phyloP scores from a whole-genome alignment of 2,113 vertebrate genomes.

The Crocuta crocuta region DNA sequence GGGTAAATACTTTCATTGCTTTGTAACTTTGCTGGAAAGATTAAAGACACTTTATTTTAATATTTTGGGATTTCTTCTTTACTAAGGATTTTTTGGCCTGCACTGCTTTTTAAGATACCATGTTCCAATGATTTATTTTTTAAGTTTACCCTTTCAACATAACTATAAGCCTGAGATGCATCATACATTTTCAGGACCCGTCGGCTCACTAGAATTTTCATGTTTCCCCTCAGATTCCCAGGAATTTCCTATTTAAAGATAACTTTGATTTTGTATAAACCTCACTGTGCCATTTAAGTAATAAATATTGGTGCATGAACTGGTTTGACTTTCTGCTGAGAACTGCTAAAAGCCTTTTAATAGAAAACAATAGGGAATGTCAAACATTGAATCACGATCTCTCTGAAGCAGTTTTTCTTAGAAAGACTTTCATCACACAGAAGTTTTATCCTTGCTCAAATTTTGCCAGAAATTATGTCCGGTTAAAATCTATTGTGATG shows the following conservation, averaged over 20 bases:
- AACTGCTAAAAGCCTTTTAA: slow-evolving; percentile 77
- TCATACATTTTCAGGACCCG: slow-evolving; percentile 63
- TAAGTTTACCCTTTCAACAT: slow-evolving; percentile 49
- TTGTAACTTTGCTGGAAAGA: slow-evolving; percentile 48
- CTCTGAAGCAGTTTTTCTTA: slow-evolving; percentile 70
- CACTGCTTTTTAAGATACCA: slow-evolving; percentile 19
- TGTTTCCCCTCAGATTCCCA: background rate
- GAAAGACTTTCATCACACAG: slow-evolving; percentile 63
- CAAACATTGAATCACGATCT: slow-evolving; percentile 60
- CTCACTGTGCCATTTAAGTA: slow-evolving; percentile 58
- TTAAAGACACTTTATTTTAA: slow-evolving; percentile 64
- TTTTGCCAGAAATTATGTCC: slow-evolving; percentile 55
- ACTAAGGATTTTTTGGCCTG: background rate
- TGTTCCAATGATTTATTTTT: slow-evolving; percentile 70
- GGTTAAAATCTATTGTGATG: slow-evolving; percentile 47
- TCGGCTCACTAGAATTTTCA: slow-evolving; percentile 43
- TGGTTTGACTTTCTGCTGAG: slow-evolving; percentile 76
- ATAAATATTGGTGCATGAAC: slow-evolving; percentile 35
- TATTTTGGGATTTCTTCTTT: slow-evolving; percentile 47
- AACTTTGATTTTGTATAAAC: slow-evolving; percentile 71
- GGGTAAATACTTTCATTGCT: slow-evolving; percentile 48
- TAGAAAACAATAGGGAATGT: slow-evolving; percentile 79
- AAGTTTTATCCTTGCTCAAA: slow-evolving; percentile 71
- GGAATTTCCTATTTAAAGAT: slow-evolving; percentile 61
- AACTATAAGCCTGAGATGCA: slow-evolving; percentile 31